Base-by-base conservation (phyloP, 2,113 vertebrate species). In the Onychorhynchus coronatus region DNA sequence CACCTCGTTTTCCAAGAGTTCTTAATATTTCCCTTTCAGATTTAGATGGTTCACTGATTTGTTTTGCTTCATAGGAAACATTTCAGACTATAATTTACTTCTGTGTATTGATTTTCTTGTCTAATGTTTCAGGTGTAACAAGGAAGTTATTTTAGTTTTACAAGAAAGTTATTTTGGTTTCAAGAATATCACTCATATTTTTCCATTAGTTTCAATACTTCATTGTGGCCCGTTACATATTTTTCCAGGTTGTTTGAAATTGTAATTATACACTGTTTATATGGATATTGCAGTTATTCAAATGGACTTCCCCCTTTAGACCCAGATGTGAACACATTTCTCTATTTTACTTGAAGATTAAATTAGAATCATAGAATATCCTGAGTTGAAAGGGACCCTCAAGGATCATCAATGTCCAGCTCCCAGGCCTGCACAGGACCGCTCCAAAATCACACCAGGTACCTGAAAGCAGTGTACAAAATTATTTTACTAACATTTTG, bases 301-400 rank as follows among this genome's bases (percentile, higher is more conserved):
- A 41, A 73, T 2, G 58, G 28, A 63, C 55, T 67, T 89, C 39
- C 39, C 9, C 4, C 22, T 71, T 18, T 15, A 53, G 72, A 78
- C 27, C 3, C 8, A 55, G 14, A 37, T 21, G 17, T 0, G 1
- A 65, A 44, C 4, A 65, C 2, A 21, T 56, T 28, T 41, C 14
- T n/a, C 46, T 92, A 2, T 19, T 86, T 77, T 58, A 30, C 18
- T 59, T 46, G 20, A 30, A 46, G 31, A 12, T 41, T 24, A 71
- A 30, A 31, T 61, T 75, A n/a, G 44, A 62, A 39, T 35, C 19
- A 24, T 6, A 52, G 70, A 61, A 46, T 31, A 68, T n/a, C 28
- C 62, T 61, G 30, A 39, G 12, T 2, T 53, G 20, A 46, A 67
- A 74, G 46, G 12, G 12, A 39, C 2, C 13, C 37, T 33, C 14